Evolutionary conservation across 2,113 vertebrate genomes (phyloP).

Genomic region (Plotosus lineatus): DNA sequence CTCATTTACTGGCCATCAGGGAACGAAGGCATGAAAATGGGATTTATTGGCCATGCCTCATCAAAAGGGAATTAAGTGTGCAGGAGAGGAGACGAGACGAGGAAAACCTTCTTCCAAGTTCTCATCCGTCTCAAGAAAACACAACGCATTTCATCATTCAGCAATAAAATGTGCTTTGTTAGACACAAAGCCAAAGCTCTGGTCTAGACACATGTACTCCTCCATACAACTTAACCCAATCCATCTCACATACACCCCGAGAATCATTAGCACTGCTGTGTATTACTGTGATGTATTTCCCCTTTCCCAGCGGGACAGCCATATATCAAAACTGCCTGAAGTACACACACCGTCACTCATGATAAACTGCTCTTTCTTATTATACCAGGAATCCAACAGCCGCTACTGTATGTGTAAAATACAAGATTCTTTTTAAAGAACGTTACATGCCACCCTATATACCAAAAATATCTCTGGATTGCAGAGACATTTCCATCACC

Average conservation of each 20-base stretch:
- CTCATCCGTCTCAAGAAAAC: constrained; percentile 3
- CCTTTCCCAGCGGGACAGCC: constrained; percentile 74
- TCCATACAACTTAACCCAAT: constrained; percentile 51
- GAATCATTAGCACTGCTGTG: constrained; percentile 76
- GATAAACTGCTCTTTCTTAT: constrained; percentile 70
- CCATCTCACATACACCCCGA: constrained; percentile 79
- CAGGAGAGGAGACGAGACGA: constrained; percentile 25
- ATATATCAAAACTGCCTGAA: constrained; percentile 79
- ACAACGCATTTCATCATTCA: neutral
- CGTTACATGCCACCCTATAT: neutral
- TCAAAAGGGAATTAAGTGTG: constrained; percentile 82
- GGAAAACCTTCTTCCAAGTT: neutral
- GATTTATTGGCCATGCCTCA: constrained; percentile 90
- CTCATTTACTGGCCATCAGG: constrained; percentile 83
- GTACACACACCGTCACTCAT: constrained; percentile 70
- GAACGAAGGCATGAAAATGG: constrained; percentile 79
- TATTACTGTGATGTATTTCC: constrained; percentile 85
- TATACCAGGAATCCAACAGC: constrained; percentile 8
- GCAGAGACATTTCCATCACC: too few species aligned
- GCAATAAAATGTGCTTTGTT: neutral
- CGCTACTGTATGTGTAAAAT: neutral
- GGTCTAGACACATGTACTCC: constrained; percentile 16
- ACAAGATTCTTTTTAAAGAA: neutral
- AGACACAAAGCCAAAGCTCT: neutral
- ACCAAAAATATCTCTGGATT: neutral